Evolutionary conservation across 2,888 invertebrate species (phyloP), one percentile per base, ranked within the genome.

Genomic region (Agrotis ipsilon): DNA sequence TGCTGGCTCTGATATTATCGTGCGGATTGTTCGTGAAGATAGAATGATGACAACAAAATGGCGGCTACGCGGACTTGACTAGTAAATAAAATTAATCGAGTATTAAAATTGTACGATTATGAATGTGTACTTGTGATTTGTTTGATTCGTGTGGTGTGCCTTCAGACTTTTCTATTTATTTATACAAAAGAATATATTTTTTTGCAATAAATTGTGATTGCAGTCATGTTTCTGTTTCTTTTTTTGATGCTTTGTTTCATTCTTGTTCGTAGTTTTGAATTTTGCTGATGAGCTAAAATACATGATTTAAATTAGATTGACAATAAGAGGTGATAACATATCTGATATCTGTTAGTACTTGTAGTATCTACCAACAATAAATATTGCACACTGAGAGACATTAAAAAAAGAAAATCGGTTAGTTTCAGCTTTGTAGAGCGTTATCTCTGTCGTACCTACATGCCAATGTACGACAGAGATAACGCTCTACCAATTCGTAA

Each of bases 1-100:
- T 98, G 82, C 96, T 98, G 90, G 98, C 98, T 69, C 97, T 98
- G 96, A 97, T 98, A 89, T 98, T 98, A 90, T 98, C 98, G 3
- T 98, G 98, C 91, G 97, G 97, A 70, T 96, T 98, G 85, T 98
- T 98, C 93, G 97, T 98, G 91, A 97, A 98, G 96, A 98, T 99
- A 91, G 97, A 97, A 96, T 97, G 96, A 96, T 86, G 59, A 72
- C 61, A 71, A 46, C 67, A 62, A 54, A 58, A 63, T 72, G 67
- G 68, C 75, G 62, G 67, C 54, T 55, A 49, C 65, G n/a, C 45
- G 49, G 21, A 66, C 46, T 65, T 80, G 72, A 75, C 77, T 57
- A 69, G 55, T 65, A 51, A 61, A 71, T 52, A 52, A 59, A 68
- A 63, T 63, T 59, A 54, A 70, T 65, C 55, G 61, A 74, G 76